These are phyloP conservation scores for Opisthograptis luteolata DNA, from an alignment of 2,888 invertebrate species.

Conservation along the genomic window DNA sequence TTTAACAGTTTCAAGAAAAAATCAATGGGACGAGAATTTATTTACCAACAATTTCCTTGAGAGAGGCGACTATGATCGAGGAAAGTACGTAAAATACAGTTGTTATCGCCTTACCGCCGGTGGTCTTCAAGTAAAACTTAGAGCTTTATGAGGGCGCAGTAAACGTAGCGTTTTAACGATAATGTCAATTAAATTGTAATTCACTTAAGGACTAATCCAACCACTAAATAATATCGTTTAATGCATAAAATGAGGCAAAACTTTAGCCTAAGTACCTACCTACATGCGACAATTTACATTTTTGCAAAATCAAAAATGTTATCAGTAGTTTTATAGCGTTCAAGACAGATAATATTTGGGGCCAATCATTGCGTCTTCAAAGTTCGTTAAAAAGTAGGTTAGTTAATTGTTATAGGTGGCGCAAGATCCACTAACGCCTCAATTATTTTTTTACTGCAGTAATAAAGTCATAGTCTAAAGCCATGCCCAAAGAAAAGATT, in stretches of 20 bases:
- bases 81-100: too few relatives aligned
- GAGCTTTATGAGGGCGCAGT: constrained; percentile 51
- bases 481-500: constrained; percentile 52
- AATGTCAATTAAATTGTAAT: constrained; percentile 48
- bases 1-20: too few relatives aligned
- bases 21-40: too few relatives aligned
- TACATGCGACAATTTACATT: constrained; percentile 22
- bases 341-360: background rate
- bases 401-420: constrained; percentile 20
- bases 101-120: constrained; percentile 49
- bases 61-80: too few relatives aligned
- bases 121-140: constrained; percentile 63
- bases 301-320: too few relatives aligned
- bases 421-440: constrained; percentile 25
- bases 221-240: constrained; percentile 17
- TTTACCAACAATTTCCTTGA: too few relatives aligned
- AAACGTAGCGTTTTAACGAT: constrained; percentile 62
- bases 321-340: too few relatives aligned
- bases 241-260: constrained; percentile 4
- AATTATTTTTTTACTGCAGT: constrained; percentile 38
- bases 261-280: constrained; percentile 7
- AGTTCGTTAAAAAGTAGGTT: background rate
- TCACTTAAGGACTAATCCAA: constrained; percentile 30
- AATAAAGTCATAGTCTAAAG: constrained; percentile 33
- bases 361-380: background rate